Evolutionary conservation across 2,888 invertebrate genomes (phyloP), one percentile per base, ranked within the genome.

Genomic region (Stomorhina lunata): DNA sequence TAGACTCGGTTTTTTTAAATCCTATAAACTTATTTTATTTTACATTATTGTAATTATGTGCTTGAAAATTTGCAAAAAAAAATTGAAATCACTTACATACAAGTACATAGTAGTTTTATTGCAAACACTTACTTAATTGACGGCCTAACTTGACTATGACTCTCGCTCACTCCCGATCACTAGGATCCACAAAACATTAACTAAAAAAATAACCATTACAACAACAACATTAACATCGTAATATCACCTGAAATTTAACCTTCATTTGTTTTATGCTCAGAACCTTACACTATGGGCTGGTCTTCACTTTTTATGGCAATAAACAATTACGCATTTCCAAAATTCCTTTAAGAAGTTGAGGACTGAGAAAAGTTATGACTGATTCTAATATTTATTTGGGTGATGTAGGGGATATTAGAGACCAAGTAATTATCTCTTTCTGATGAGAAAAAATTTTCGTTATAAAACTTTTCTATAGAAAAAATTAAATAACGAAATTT

Each of bases 1-100:
- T 88, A 87, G 89, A 84, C 87, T 88, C 86, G 85, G 66, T 79
- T 75, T 61, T 65, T 37, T 40, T 79, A 59, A n/a, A n/a, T n/a
- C 59, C 66, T 66, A 50, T 43, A 43, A 57, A 17, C 48, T 37
- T 71, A 37, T 37, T 63, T 66, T 66, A 71, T 55, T 57, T 65
- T 34, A 55, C 32, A 37, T 17, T 63, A 55, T 32, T 55, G 34
- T 34, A 71, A 53, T 78, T 55, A 65, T 77, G 57, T 40, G 57
- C 55, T 65, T 68, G 65, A 48, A 57, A 61, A 45, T 15, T 20
- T 15, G n/a, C 0, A 63, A 53, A 61, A 53, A 43, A 57, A 50
- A 55, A n/a, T n/a, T n/a, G n/a, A n/a, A n/a, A n/a, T n/a, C n/a
- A n/a, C n/a, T n/a, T n/a, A n/a, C n/a, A n/a, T n/a, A n/a, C n/a